Evolutionary conservation across 2,797 vertebrate genomes (phyloP).

Genomic region (Sylvilagus floridanus): DNA sequence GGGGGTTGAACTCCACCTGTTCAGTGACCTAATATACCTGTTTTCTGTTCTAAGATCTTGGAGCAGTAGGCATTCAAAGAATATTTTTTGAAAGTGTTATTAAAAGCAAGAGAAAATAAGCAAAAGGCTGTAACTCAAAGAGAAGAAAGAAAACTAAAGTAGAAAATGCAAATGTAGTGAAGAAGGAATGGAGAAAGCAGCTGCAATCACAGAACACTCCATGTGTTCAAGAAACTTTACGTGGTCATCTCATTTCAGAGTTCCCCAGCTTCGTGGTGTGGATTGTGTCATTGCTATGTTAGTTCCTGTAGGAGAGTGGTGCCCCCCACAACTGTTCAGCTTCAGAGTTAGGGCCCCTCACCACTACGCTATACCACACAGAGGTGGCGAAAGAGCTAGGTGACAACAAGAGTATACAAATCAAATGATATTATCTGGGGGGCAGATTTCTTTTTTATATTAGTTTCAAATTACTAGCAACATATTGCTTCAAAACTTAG

Average conservation of each 20-base stretch:
- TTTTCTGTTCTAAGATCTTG: background rate
- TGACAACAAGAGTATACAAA: background rate
- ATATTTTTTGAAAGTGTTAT: background rate
- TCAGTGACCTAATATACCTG: background rate
- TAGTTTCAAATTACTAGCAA: background rate
- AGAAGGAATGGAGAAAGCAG: background rate
- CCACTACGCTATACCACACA: background rate
- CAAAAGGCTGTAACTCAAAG: background rate
- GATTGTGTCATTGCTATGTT: background rate
- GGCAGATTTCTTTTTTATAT: background rate
- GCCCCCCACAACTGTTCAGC: too few relatives aligned
- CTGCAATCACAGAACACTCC: background rate
- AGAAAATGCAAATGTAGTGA: background rate
- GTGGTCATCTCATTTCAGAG: background rate
- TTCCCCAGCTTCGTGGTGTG: background rate
- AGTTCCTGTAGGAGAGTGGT: background rate
- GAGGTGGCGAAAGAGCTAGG: background rate
- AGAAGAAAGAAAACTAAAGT: background rate
- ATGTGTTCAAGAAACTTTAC: background rate
- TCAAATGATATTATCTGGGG: constrained; percentile 1
- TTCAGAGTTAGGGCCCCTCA: background rate
- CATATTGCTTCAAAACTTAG: background rate
- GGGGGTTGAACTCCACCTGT: background rate
- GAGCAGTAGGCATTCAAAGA: background rate
- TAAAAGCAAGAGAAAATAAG: background rate